A percentile compares a stretch with the other conserved stretches of the same genome.
Conservation (phyloP, 2,797 vertebrate genomes). For the Diceros bicornis region DNA sequence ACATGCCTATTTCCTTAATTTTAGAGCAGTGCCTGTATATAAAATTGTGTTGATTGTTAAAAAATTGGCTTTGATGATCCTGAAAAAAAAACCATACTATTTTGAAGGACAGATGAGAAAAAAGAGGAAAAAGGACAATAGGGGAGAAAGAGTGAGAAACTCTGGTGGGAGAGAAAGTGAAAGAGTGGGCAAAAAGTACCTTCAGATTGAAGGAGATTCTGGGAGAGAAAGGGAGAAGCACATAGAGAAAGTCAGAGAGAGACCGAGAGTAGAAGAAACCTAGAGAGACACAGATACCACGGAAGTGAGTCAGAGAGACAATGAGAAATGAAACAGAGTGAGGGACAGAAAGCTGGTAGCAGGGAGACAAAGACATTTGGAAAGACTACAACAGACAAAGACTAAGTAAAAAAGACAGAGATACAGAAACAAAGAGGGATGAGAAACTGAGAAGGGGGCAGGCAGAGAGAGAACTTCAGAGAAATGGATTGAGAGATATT, state of each 20-base stretch:
- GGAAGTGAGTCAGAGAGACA: background rate
- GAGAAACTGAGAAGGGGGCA: background rate
- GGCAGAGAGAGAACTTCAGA: background rate
- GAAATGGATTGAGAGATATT: background rate
- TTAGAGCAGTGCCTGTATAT: background rate
- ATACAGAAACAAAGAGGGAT: too few relatives aligned
- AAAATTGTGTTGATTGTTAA: background rate
- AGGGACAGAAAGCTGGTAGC: background rate
- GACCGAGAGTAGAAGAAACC: background rate
- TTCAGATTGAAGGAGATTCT: background rate
- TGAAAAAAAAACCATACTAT: background rate
- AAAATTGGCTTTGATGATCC: background rate
- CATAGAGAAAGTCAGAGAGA: background rate
- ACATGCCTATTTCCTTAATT: background rate
- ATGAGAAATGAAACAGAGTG: accelerated
- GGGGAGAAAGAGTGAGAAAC: background rate
- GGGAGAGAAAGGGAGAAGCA: background rate
- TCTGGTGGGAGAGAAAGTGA: background rate
- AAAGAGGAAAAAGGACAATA: background rate
- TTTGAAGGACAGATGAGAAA: background rate
- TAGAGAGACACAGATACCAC: background rate
- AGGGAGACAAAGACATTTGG: background rate
- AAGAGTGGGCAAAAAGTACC: background rate
- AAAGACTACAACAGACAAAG: background rate
- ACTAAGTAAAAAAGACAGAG: background rate